Evolutionary conservation across 2,888 invertebrate genomes (phyloP), one percentile per base, ranked within the genome.

Genomic region (Xylocampa areola): DNA sequence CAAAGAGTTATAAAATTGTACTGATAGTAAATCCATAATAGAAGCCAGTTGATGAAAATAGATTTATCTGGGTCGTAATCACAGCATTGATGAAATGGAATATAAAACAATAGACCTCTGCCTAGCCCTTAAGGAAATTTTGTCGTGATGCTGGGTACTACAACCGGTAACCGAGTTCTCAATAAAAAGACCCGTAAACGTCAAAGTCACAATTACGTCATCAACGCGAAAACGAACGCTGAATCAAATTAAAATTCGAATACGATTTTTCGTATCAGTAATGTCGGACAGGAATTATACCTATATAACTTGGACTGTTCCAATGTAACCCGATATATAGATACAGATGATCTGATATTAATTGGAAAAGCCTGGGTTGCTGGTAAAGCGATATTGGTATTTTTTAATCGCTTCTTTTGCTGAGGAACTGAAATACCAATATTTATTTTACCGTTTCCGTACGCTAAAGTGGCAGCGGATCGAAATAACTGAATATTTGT

Each of bases 291-390:
- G 8, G 5, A 14, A 25, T 61, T 13, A 25, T 60, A 41, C n/a
- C n/a, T n/a, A 36, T 40, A 35, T 44, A 45, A 41, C 43, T 48
- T 48, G 19, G 23, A 6, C 4, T 41, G 35, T 50, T 47, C 14
- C 29, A 23, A 41, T 47, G 13, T 37, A 3, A 6, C 5, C n/a
- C 4, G 10, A 33, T 39, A 30, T 1, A 27, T 14, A 6, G 3
- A 27, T 19, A n/a, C 29, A 40, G 23, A 27, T 37, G 11, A 49
- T 66, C 45, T 27, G 29, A 25, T 30, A 60, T 67, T 70, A 70
- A 70, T 70, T 70, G 63, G 36, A 57, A 51, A 43, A 23, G 5
- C 36, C 36, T 37, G 49, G 32, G 23, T 49, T 19, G 44, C 45
- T 50, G 39, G 21, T 35, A 44, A 33, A 59, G 10, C 13, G 30